Conservation (phyloP, 2,888 invertebrate genomes). For the Ditula angustiorana region DNA sequence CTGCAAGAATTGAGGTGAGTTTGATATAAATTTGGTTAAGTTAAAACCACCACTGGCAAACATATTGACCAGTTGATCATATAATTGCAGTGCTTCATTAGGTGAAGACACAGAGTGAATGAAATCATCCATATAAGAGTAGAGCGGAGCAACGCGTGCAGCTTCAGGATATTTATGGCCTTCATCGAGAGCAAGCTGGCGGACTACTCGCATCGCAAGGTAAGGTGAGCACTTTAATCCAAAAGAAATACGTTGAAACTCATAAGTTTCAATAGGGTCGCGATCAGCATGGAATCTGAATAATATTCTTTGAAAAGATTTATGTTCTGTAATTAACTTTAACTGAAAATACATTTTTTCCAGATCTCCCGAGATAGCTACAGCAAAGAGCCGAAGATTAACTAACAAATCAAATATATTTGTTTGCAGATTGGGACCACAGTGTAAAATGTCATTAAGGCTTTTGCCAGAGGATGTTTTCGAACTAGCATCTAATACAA, state of each 20-base stretch:
- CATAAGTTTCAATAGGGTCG: slow-evolving; percentile 28
- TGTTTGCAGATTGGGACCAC: too few species aligned
- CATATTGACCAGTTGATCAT: slow-evolving; percentile 25
- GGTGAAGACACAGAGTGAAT: slow-evolving; percentile 17
- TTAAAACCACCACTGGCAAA: slow-evolving; percentile 36
- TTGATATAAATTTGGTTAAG: slow-evolving; percentile 31
- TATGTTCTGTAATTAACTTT: too few species aligned
- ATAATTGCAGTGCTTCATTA: slow-evolving; percentile 14
- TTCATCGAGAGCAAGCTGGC: slow-evolving; percentile 23
- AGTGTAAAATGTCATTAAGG: too few species aligned
- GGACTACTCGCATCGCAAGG: slow-evolving; percentile 40
- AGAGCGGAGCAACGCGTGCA: background rate
- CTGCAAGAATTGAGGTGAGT: slow-evolving; percentile 9
- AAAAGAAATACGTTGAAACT: slow-evolving; percentile 28
- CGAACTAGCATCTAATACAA: too few species aligned
- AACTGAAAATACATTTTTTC: too few species aligned
- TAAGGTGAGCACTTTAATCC: slow-evolving; percentile 32
- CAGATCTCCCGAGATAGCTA: too few species aligned
- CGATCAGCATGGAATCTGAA: too few species aligned
- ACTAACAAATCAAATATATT: too few species aligned
- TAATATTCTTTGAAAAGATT: too few species aligned
- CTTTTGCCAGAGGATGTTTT: too few species aligned
- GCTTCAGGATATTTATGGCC: slow-evolving; percentile 4
- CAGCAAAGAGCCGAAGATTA: too few species aligned
- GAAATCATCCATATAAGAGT: slow-evolving; percentile 34